Base-by-base conservation (phyloP, 2,797 vertebrate genomes). In the Sparus aurata region DNA sequence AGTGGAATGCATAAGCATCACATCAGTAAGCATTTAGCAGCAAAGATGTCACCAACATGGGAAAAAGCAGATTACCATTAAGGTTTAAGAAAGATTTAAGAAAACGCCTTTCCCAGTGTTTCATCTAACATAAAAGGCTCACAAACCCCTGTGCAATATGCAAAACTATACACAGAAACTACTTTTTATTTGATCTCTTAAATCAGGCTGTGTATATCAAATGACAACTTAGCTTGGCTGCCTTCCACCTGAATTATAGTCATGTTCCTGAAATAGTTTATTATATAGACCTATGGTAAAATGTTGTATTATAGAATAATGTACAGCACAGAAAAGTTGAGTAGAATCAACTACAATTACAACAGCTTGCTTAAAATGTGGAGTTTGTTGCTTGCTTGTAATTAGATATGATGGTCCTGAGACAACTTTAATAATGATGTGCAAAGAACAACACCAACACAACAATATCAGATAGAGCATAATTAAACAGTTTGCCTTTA, bases 81-180 rank as follows among this genome's bases (percentile, higher is more conserved):
- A n/a, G n/a, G n/a, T n/a, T n/a, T n/a, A n/a, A n/a, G n/a, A n/a
- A n/a, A n/a, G n/a, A n/a, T n/a, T n/a, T n/a, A 71, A 80, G 79
- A 80, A 89, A 87, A 79, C 50, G 69, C 77, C 69, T 92, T 77
- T 79, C 60, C 49, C 64, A 77, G 65, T 77, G 84, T 79, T 91
- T 91, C 69, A 90, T 90, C 85, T 71, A 27, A 75, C 75, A 90
- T 85, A 83, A 90, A 92, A 87, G 69, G 22, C 79, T 73, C 64
- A 69, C 38, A 68, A 75, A 63, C 69, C 65, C 34, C 79, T 76
- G 71, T 4, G 71, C 73, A 74, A 73, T 79, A 86, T 88, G 87
- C 79, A 77, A 85, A 92, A 86, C 3, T 61, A 69, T 52, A 72
- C 69, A 77, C 69, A 70, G 76, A 87, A 81, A 52, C 75, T 38